Conservation (phyloP, 2,888 invertebrate genomes). For the Idaea dimidiata region DNA sequence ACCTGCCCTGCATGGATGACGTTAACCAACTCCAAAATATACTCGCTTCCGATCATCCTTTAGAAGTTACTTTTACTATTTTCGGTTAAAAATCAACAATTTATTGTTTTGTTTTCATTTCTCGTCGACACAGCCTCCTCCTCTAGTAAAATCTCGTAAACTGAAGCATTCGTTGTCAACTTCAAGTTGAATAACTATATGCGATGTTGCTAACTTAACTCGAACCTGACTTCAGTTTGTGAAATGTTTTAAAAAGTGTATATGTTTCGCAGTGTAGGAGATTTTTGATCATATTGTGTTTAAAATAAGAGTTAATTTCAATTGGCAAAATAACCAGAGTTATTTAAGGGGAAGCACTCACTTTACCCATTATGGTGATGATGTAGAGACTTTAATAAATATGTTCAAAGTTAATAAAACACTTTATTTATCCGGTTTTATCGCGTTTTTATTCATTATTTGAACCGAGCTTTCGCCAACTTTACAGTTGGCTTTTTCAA, state of each 20-base stretch:
- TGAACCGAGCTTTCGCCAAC: too few relatives aligned
- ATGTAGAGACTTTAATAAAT: too few relatives aligned
- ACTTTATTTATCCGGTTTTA: too few relatives aligned
- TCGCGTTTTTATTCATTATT: too few relatives aligned
- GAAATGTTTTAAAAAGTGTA: slow-evolving; percentile 48
- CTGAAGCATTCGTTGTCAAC: slow-evolving; percentile 55
- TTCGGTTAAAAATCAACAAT: slow-evolving; percentile 28
- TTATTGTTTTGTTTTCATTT: slow-evolving; percentile 38
- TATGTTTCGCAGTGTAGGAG: slow-evolving; percentile 9
- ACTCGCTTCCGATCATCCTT: slow-evolving; percentile 90
- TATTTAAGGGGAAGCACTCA: too few relatives aligned
- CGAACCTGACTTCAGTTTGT: slow-evolving; percentile 49
- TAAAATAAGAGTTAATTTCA: not conserved
- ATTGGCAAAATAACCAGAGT: not conserved
- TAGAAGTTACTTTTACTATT: slow-evolving; percentile 21
- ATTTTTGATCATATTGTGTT: not conserved
- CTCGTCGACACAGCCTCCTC: slow-evolving; percentile 46
- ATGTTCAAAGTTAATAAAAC: too few relatives aligned
- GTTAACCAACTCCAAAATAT: slow-evolving; percentile 92
- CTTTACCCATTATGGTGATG: too few relatives aligned
- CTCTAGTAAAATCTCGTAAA: slow-evolving; percentile 36
- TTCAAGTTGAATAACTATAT: slow-evolving; percentile 46
- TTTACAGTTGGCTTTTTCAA: too few relatives aligned
- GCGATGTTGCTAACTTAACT: slow-evolving; percentile 64
- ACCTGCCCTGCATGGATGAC: slow-evolving; percentile 95